phyloP scores from a whole-genome alignment of 2,888 invertebrate species.

The Thymelicus acteon region DNA sequence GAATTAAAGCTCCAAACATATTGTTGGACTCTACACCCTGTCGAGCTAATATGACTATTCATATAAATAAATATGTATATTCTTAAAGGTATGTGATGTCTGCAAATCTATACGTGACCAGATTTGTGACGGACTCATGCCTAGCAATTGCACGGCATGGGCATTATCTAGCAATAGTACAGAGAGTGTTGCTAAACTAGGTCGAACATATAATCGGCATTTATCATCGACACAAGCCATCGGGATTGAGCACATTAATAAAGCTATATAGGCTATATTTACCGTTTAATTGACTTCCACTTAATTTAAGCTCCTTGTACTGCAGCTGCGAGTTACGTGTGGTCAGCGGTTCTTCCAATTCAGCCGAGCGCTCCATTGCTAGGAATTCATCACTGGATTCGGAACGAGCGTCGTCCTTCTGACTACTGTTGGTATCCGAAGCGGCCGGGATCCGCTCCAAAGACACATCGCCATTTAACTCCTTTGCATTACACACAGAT shows the following conservation, averaged over 20 bases:
- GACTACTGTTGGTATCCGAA: conserved; percentile 68
- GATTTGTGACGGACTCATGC: too few species aligned
- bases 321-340: conserved; percentile 53
- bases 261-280: conserved; percentile 29
- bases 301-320: conserved; percentile 55
- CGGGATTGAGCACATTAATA: neutral
- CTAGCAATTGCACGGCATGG: too few species aligned
- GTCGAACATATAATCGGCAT: too few species aligned
- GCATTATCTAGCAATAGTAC: too few species aligned
- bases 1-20: too few species aligned
- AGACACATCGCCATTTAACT: conserved; percentile 62
- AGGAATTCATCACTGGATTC: conserved; percentile 78
- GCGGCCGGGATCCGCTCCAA: conserved; percentile 65
- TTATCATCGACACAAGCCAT: too few species aligned
- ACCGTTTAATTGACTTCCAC: conserved; percentile 52
- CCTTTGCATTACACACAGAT: conserved; percentile 72
- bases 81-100: too few species aligned
- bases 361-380: conserved; percentile 79
- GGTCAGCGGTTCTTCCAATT: conserved; percentile 61
- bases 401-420: conserved; percentile 71
- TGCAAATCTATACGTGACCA: too few species aligned
- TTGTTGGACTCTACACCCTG: too few species aligned
- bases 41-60: too few species aligned
- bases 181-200: too few species aligned
- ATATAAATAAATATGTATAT: too few species aligned